These are phyloP conservation scores for Calliphora vicina DNA, from an alignment of 1,140 invertebrate species.

Conservation along the genomic window DNA sequence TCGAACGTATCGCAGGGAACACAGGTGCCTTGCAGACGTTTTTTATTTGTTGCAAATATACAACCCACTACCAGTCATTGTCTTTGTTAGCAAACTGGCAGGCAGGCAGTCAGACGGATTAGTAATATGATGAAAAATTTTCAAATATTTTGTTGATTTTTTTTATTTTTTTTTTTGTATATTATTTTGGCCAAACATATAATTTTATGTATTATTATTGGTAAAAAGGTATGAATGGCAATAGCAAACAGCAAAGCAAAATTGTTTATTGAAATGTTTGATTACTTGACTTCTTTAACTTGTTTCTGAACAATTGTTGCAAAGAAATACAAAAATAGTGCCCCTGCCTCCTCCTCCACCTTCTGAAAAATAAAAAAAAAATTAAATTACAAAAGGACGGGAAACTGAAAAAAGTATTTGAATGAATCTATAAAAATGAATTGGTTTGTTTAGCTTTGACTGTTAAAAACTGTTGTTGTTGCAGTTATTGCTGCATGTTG, in stretches of 20 bases:
- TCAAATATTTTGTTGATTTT: background rate
- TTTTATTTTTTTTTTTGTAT: background rate
- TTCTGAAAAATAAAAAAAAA: background rate
- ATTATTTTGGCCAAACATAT: background rate
- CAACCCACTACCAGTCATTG: background rate
- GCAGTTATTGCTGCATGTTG: background rate
- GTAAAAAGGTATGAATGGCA: no score
- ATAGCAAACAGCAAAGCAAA: background rate
- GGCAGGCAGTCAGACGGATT: background rate
- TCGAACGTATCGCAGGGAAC: background rate
- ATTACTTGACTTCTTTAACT: slow-evolving; percentile 30
- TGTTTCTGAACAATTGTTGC: background rate
- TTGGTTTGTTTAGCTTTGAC: slow-evolving; percentile 17
- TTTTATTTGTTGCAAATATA: background rate
- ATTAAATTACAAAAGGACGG: background rate
- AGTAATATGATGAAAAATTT: slow-evolving; percentile 2
- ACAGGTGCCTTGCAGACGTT: slow-evolving; percentile 1
- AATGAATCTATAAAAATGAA: slow-evolving; percentile 29
- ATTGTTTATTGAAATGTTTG: slow-evolving; percentile 33
- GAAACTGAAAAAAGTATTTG: background rate
- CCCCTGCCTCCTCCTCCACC: background rate
- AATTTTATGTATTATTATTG: background rate
- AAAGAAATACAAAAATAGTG: background rate
- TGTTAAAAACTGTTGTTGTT: background rate
- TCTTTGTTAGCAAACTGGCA: background rate